A percentile compares a stretch with the other conserved stretches of the same genome.
phyloP scores from a whole-genome alignment of 2,113 vertebrate species.

The Crotalus viridis region DNA sequence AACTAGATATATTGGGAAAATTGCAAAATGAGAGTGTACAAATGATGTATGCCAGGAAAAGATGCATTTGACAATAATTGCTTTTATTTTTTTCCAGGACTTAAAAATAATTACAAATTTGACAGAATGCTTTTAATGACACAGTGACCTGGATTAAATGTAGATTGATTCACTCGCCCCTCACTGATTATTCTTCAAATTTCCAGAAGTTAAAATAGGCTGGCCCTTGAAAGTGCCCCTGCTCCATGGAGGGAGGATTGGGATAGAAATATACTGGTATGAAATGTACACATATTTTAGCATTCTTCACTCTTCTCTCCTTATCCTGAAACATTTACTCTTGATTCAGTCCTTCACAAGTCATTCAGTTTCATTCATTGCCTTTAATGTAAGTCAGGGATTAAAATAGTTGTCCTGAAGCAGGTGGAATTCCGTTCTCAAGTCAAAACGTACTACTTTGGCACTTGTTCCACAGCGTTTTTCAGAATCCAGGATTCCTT shows the following conservation, averaged over 20 bases:
- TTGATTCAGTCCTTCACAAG: constrained; percentile 30
- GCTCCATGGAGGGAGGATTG: constrained; percentile 33
- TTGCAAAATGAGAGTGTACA: neutral
- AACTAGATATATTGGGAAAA: neutral
- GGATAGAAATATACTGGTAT: constrained; percentile 23
- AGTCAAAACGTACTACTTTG: constrained; percentile 60
- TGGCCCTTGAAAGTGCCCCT: constrained; percentile 15
- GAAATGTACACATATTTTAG: neutral
- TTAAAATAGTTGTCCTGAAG: constrained; percentile 54
- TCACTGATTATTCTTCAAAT: neutral
- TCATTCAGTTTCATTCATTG: constrained; percentile 57
- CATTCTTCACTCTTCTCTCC: neutral
- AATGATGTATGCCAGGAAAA: neutral
- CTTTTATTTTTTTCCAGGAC: neutral
- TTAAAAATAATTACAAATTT: neutral
- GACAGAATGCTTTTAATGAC: neutral
- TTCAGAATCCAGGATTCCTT: constrained; percentile 47
- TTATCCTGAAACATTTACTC: constrained; percentile 5
- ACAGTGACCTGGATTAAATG: neutral
- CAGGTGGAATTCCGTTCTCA: constrained; percentile 63
- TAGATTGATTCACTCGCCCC: neutral
- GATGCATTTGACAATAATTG: neutral
- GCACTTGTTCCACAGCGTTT: constrained; percentile 42
- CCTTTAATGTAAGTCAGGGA: constrained; percentile 52
- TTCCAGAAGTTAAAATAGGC: constrained; percentile 38